Conservation (phyloP, 2,113 vertebrate species). For the chimpanzee (Pan troglodytes) region NHGRI_mPanTro3-v2.1_pri NC_072398.2:217130501-217131000, state of each 20-base stretch:
- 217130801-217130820: neutral
- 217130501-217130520: too few species aligned
- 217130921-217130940: rapidly evolving
- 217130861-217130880: neutral
- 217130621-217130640: neutral
- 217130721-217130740: neutral
- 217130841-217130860: too few species aligned
- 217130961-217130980: rapidly evolving
- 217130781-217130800: neutral
- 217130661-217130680: neutral
- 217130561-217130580: rapidly evolving
- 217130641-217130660: neutral
- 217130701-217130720: too few species aligned
- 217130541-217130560: neutral
- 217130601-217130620: neutral
- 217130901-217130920: neutral
- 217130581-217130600: neutral
- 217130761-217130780: neutral
- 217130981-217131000: rapidly evolving
- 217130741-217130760: neutral
- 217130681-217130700: neutral
- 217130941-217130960: neutral
- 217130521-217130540: neutral
- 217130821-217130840: neutral
- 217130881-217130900: rapidly evolving